These are phyloP conservation scores for Hirtodrosophila cameraria DNA, from an alignment of 2,888 invertebrate species.

Conservation along the genomic window DNA sequence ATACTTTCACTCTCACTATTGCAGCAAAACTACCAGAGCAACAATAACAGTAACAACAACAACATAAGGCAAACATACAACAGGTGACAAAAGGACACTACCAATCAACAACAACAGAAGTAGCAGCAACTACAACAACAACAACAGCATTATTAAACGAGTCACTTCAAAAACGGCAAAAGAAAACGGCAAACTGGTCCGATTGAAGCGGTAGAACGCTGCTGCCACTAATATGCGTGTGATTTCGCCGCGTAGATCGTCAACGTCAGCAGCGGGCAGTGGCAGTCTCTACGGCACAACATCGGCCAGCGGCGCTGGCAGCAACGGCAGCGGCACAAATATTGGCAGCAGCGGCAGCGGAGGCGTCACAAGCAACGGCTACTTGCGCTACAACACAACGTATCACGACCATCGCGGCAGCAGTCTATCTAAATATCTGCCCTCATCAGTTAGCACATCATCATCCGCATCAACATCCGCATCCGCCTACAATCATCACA, in stretches of 20 bases:
- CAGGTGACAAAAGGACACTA: constrained; percentile 2
- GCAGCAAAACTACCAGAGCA: constrained; percentile 37
- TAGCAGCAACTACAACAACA: not conserved
- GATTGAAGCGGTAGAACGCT: constrained; percentile 60
- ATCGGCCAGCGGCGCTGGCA: constrained; percentile 69
- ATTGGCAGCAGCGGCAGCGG: constrained; percentile 37
- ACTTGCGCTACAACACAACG: constrained; percentile 68
- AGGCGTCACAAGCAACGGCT: constrained; percentile 67
- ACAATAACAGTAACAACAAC: not conserved
- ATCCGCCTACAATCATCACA: constrained; percentile 45
- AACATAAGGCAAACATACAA: not conserved
- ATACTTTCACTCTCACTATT: constrained; percentile 52
- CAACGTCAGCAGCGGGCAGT: constrained; percentile 83
- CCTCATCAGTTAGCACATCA: constrained; percentile 54
- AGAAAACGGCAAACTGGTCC: constrained; percentile 56
- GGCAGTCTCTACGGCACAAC: constrained; percentile 84
- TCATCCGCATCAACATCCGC: constrained; percentile 41
- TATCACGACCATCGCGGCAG: constrained; percentile 79
- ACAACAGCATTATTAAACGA: constrained; percentile 9
- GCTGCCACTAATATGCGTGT: constrained; percentile 84
- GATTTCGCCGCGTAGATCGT: constrained; percentile 84
- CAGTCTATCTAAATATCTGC: constrained; percentile 74
- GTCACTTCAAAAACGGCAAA: constrained; percentile 17
- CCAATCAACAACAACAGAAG: not conserved
- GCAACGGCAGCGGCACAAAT: constrained; percentile 52